A percentile compares a stretch with the other conserved stretches of the same genome.
Evolutionary conservation across 1,140 invertebrate species (phyloP).

Genomic region (Drosophila grimshawi): DNA sequence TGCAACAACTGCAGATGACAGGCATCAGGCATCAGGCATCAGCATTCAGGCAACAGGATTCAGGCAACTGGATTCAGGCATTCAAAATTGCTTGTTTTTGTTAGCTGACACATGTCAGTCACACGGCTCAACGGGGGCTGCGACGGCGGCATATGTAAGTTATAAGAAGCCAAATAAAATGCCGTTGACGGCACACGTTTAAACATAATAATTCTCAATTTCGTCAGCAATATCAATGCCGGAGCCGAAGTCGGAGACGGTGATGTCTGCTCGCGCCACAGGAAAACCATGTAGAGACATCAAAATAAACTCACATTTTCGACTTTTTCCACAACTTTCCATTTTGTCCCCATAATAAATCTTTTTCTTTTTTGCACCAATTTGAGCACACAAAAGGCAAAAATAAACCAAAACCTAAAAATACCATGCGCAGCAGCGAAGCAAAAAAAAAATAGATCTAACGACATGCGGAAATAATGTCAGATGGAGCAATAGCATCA

Average conservation of each 20-base stretch:
- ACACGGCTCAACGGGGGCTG: conserved; percentile 6
- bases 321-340: conserved; percentile 30
- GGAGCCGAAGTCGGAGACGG: neutral
- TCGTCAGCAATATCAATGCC: conserved; percentile 80
- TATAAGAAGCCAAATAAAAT: conserved; percentile 41
- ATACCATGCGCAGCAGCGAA: conserved; percentile 13
- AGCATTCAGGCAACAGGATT: conserved; percentile 18
- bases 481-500: conserved; percentile 72
- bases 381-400: conserved; percentile 73
- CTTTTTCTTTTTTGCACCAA: conserved; percentile 47
- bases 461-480: conserved; percentile 82
- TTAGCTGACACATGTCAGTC: conserved; percentile 39
- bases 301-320: conserved; percentile 79
- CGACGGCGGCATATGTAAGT: conserved; percentile 6
- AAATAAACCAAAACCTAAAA: conserved; percentile 53
- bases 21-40: conserved; percentile 22
- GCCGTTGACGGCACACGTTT: conserved; percentile 70
- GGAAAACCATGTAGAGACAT: conserved; percentile 75
- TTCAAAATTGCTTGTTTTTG: conserved; percentile 33
- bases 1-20: conserved; percentile 44
- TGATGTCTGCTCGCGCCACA: conserved; percentile 41
- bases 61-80: conserved; percentile 21
- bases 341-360: neutral
- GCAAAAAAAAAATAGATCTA: conserved; percentile 61
- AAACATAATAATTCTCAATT: conserved; percentile 83